Conservation (phyloP, 2,888 invertebrate genomes). For the Ramazzottius varieornatus region DNA sequence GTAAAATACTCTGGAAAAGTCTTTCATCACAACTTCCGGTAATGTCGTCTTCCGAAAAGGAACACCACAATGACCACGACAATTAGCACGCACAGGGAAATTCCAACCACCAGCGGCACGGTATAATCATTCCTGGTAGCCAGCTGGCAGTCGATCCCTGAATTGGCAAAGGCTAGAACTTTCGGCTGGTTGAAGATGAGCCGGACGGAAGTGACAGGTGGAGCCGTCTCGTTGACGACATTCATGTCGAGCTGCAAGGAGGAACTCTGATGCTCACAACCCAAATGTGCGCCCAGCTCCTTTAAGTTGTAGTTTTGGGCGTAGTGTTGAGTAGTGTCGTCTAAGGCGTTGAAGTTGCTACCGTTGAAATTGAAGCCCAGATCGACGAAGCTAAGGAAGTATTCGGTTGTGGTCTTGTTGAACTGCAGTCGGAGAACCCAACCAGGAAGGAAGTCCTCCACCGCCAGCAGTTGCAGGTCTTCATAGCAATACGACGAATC, state of each 20-base stretch:
- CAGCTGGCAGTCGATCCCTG: too few species aligned
- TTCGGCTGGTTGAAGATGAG: too few species aligned
- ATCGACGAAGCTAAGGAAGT: neutral
- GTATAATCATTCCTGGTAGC: too few species aligned
- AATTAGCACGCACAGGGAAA: neutral
- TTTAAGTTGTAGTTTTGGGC: neutral
- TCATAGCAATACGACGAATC: neutral
- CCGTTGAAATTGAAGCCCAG: neutral
- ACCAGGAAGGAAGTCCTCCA: neutral
- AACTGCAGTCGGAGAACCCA: neutral
- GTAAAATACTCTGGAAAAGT: too few species aligned
- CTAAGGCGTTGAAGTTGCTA: neutral
- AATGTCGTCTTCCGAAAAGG: neutral
- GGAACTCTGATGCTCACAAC: neutral
- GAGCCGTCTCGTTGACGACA: neutral
- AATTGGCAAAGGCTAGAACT: too few species aligned
- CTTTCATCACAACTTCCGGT: too few species aligned
- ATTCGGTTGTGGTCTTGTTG: neutral
- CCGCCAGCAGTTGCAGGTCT: neutral
- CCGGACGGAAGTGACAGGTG: too few species aligned
- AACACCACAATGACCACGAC: neutral
- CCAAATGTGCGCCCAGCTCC: neutral
- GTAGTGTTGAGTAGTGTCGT: neutral
- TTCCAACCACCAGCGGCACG: neutral
- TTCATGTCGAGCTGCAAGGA: neutral